Evolutionary conservation across 2,888 invertebrate genomes (phyloP).

Genomic region (Sarcophaga rosellei): DNA sequence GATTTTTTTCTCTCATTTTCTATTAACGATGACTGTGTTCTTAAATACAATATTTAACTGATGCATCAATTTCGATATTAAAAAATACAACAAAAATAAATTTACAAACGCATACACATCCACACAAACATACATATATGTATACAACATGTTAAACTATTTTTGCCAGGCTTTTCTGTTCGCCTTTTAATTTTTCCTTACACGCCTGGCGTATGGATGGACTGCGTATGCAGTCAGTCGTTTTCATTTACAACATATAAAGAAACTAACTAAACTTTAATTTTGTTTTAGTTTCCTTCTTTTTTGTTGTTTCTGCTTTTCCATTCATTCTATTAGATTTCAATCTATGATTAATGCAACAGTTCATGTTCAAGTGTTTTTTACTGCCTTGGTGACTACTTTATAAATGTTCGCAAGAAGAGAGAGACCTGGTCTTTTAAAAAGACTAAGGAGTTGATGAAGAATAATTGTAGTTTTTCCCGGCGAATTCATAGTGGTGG

Average conservation of each 20-base stretch:
- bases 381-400: constrained; percentile 54
- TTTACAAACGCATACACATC: background rate
- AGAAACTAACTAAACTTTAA: constrained; percentile 25
- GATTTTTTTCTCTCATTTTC: background rate
- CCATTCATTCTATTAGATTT: constrained; percentile 51
- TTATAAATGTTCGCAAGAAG: constrained; percentile 28
- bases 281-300: background rate
- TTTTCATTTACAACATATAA: constrained; percentile 36
- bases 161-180: background rate
- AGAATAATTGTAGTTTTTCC: constrained; percentile 58
- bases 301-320: background rate
- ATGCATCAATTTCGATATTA: constrained; percentile 38
- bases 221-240: constrained; percentile 39
- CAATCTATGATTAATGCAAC: constrained; percentile 68
- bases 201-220: constrained; percentile 36
- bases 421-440: background rate
- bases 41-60: constrained; percentile 53
- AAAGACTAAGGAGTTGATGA: constrained; percentile 56
- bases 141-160: constrained; percentile 2
- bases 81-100: constrained; percentile 2
- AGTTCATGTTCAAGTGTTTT: constrained; percentile 56
- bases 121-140: no score
- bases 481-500: constrained; percentile 50
- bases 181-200: background rate
- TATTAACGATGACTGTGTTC: background rate